These are phyloP conservation scores for Distichodus sexfasciatus DNA, from an alignment of 2,797 vertebrate species.

Conservation along the genomic window DNA sequence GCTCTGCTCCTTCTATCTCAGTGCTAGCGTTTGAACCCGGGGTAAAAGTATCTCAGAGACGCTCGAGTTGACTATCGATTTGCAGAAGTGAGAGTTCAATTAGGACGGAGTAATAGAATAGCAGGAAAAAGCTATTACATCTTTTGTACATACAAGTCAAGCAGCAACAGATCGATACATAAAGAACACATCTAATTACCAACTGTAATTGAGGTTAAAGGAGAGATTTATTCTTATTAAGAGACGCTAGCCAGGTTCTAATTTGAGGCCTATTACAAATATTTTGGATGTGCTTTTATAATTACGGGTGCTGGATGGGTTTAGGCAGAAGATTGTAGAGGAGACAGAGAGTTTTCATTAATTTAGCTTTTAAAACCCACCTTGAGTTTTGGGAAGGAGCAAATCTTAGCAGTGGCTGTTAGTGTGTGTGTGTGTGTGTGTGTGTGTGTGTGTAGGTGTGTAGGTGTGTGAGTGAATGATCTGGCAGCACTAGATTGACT, in stretches of 20 bases:
- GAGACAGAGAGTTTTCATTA: too few relatives aligned
- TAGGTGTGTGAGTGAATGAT: constrained; percentile 10
- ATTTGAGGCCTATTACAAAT: too few relatives aligned
- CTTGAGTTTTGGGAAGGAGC: too few relatives aligned
- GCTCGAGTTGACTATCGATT: constrained; percentile 27
- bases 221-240: constrained; percentile 17
- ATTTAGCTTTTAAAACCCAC: too few relatives aligned
- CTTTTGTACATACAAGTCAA: constrained; percentile 13
- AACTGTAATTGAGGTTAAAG: constrained; percentile 27
- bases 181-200: constrained; percentile 30
- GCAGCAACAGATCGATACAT: constrained; percentile 21
- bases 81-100: constrained; percentile 21
- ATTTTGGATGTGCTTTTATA: too few relatives aligned
- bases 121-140: constrained; percentile 26
- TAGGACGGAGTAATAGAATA: constrained; percentile 27
- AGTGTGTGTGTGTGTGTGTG: background rate
- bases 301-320: too few relatives aligned
- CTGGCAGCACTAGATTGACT: constrained; percentile 54
- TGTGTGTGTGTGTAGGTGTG: constrained; percentile 22
- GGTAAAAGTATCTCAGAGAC: constrained; percentile 2
- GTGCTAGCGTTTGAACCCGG: background rate
- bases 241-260: background rate
- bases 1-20: background rate
- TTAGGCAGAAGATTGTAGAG: too few relatives aligned
- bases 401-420: too few relatives aligned